Base-by-base conservation (phyloP, 2,797 vertebrate species). In the Ficedula albicollis region DNA sequence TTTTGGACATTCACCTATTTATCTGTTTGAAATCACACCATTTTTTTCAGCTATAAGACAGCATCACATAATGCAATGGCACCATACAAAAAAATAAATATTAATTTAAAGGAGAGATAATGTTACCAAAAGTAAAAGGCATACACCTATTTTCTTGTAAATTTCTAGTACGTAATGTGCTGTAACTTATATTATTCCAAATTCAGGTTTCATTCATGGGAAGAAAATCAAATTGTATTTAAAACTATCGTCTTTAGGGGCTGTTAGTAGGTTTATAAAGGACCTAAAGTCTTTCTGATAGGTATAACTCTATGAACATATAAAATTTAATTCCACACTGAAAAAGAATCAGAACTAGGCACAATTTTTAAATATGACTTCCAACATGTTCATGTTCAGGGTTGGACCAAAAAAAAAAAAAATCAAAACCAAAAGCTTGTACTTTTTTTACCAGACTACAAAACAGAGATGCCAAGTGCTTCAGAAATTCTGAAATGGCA, bases 401-500 rank as follows among this genome's bases (percentile, higher is more conserved):
- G 15, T 77, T 83, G 44, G 39, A 63, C 6, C 25, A 84, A 81
- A 88, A 82, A 78, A 90, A 46, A 44, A 44, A 46, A 46, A 13
- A 19, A 14, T 27, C 12, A 8, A 14, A 54, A 59, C 1, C 22
- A 32, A 85, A 77, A 86, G 8, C 10, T 75, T 75, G 13, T 48
- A 13, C 38, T 89, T 85, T 70, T 70, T 93, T 88, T 77, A 89
- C 48, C 51, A 75, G 66, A 84, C 41, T 91, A 86, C 36, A 72
- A 94, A 95, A 83, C 36, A 73, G 80, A 90, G 23, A 82, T 60
- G 73, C 41, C 89, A 91, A 79, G 44, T 68, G 44, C 59, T 93
- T 90, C 85, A 87, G 89, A 96, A 95, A 84, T 84, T 87, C 87
- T 85, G 85, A 95, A 93, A 94, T 81, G 83, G 74, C 77, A 95